phyloP scores from a whole-genome alignment of 2,888 invertebrate species.

The Phyllotreta striolata region DNA sequence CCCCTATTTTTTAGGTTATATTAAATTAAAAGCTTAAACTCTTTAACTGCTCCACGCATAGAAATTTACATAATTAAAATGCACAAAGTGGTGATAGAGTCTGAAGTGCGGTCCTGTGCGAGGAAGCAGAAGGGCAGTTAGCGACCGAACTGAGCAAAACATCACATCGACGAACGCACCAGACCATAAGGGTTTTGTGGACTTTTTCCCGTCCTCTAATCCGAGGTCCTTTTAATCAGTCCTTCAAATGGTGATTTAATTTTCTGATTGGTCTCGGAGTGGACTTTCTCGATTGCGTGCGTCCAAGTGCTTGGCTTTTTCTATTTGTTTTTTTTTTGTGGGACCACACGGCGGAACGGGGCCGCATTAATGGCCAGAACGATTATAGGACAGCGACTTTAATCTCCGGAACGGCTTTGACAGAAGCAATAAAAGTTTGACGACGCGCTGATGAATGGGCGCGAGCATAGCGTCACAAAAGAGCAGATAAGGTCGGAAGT shows the following conservation, averaged over 20 bases:
- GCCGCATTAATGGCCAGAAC: constrained; percentile 18
- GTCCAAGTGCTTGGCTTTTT: background rate
- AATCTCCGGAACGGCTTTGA: constrained; percentile 9
- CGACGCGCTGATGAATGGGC: background rate
- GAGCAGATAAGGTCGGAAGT: background rate
- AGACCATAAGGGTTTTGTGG: constrained; percentile 23
- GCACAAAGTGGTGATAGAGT: no score
- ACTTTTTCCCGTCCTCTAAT: background rate
- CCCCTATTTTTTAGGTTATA: no score
- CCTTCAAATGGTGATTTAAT: constrained; percentile 25
- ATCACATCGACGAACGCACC: constrained; percentile 18
- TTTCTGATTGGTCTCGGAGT: constrained; percentile 23
- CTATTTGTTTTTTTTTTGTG: background rate
- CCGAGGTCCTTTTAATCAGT: constrained; percentile 19
- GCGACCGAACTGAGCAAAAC: constrained; percentile 17
- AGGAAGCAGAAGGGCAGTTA: background rate
- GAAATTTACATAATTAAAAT: no score
- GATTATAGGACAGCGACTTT: constrained; percentile 22
- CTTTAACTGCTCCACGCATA: no score
- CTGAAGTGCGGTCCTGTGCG: background rate
- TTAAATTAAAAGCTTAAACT: no score
- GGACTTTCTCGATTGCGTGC: constrained; percentile 14
- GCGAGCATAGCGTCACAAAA: background rate
- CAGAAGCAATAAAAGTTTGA: constrained; percentile 16
- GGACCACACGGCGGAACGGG: constrained; percentile 7